These are phyloP conservation scores for Neosilurus hyrtlii DNA, from an alignment of 2,797 vertebrate genomes.

Conservation along the genomic window DNA sequence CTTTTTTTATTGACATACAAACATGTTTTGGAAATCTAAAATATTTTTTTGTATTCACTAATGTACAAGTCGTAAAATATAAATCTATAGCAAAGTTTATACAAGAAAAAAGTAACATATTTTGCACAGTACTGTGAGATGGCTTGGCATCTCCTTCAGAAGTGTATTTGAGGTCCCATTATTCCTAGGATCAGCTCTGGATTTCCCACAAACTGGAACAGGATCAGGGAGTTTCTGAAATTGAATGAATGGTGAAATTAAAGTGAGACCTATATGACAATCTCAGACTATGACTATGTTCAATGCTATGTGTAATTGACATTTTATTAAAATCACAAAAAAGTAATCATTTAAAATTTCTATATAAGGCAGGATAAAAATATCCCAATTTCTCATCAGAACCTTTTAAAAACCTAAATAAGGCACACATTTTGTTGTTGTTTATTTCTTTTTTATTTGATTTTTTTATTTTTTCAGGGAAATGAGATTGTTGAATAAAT, in stretches of 20 bases:
- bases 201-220: not conserved
- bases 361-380: not conserved
- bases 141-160: not conserved
- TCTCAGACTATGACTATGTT: not conserved
- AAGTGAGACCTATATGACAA: not conserved
- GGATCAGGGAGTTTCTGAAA: not conserved
- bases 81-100: too few species aligned
- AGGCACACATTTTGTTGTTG: too few species aligned
- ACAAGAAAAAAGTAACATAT: too few species aligned
- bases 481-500: too few species aligned
- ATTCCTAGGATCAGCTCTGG: not conserved
- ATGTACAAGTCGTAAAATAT: too few species aligned
- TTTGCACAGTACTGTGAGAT: not conserved
- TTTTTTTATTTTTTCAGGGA: too few species aligned
- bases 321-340: not conserved
- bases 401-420: too few species aligned
- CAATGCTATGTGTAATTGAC: not conserved
- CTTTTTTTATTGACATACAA: too few species aligned
- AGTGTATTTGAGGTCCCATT: not conserved
- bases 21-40: too few species aligned
- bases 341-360: not conserved
- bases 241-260: not conserved
- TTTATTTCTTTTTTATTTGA: too few species aligned
- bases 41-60: too few species aligned
- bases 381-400: not conserved